Evolutionary conservation across 2,888 invertebrate genomes (phyloP).

Genomic region (Macaria liturata): DNA sequence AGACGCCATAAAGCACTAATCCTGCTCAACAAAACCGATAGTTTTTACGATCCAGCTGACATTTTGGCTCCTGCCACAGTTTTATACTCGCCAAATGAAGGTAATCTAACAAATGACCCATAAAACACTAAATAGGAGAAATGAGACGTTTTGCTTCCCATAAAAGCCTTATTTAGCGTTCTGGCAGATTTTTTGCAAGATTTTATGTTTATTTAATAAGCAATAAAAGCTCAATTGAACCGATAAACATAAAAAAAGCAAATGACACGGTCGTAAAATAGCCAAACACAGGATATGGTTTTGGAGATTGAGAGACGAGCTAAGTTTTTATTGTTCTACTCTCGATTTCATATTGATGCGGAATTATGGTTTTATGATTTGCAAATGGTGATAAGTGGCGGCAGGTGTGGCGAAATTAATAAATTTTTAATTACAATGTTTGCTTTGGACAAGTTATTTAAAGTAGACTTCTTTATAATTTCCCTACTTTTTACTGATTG

Average conservation of each 20-base stretch:
- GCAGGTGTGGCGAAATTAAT: too few relatives aligned
- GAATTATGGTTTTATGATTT: neutral
- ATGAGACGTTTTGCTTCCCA: constrained; percentile 13
- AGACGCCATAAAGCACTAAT: constrained; percentile 17
- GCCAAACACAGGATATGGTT: constrained; percentile 11
- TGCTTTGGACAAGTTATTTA: too few relatives aligned
- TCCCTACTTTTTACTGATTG: too few relatives aligned
- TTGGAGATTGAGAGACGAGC: neutral
- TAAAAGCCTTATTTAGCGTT: constrained; percentile 14
- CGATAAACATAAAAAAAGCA: constrained; percentile 15
- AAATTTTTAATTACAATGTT: too few relatives aligned
- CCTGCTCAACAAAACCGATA: constrained; percentile 13
- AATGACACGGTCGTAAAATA: constrained; percentile 12
- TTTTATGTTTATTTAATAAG: constrained; percentile 29
- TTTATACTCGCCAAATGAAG: constrained; percentile 17
- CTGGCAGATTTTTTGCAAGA: constrained; percentile 14
- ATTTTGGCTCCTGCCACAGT: constrained; percentile 30
- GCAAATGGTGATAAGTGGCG: too few relatives aligned
- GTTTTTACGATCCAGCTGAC: constrained; percentile 30
- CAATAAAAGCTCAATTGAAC: constrained; percentile 21
- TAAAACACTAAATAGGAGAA: constrained; percentile 22
- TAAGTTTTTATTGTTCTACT: constrained; percentile 8
- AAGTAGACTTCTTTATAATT: too few relatives aligned
- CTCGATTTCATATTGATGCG: constrained; percentile 2
- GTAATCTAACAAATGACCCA: constrained; percentile 15